Percentiles rank a stretch among this genome's conserved stretches.
Evolutionary conservation across 2,797 vertebrate species (phyloP).

Genomic region (Lacerta bilineata): DNA sequence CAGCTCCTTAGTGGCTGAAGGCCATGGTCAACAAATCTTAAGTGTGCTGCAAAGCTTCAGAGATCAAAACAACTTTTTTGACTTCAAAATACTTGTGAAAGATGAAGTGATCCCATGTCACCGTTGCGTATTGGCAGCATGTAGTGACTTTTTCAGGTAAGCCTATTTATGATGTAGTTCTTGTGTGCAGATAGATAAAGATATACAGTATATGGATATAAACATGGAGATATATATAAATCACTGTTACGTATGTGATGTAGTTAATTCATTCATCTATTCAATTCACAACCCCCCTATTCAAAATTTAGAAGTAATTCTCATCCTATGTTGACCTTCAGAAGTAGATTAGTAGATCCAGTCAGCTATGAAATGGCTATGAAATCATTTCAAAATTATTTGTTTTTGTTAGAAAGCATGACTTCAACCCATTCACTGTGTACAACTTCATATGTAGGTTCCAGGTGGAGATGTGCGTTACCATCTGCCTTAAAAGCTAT

Average conservation of each 20-base stretch:
- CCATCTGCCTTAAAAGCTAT: not conserved
- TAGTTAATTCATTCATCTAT: not conserved
- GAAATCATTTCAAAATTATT: not conserved
- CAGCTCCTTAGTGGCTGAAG: constrained; percentile 85
- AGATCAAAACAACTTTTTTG: constrained; percentile 90
- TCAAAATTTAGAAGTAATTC: constrained; percentile 1
- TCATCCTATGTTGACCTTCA: not conserved
- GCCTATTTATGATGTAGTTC: constrained; percentile 38
- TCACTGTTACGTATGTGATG: not conserved
- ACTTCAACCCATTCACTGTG: not conserved
- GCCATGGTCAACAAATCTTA: constrained; percentile 92
- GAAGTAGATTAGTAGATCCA: constrained; percentile 1
- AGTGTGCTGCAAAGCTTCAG: constrained; percentile 89
- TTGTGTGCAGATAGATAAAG: constrained; percentile 37
- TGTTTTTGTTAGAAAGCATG: not conserved
- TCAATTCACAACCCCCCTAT: no score
- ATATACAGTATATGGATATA: no score
- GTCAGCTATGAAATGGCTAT: not conserved
- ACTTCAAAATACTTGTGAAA: constrained; percentile 92
- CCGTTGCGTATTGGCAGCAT: constrained; percentile 93
- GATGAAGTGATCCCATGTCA: constrained; percentile 92
- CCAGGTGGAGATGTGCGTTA: not conserved
- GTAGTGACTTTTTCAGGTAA: constrained; percentile 98
- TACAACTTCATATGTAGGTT: not conserved
- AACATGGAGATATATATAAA: no score